These are phyloP conservation scores for Lepilemur ruficaudatus DNA, from an alignment of 2,797 vertebrate species.

Conservation along the genomic window DNA sequence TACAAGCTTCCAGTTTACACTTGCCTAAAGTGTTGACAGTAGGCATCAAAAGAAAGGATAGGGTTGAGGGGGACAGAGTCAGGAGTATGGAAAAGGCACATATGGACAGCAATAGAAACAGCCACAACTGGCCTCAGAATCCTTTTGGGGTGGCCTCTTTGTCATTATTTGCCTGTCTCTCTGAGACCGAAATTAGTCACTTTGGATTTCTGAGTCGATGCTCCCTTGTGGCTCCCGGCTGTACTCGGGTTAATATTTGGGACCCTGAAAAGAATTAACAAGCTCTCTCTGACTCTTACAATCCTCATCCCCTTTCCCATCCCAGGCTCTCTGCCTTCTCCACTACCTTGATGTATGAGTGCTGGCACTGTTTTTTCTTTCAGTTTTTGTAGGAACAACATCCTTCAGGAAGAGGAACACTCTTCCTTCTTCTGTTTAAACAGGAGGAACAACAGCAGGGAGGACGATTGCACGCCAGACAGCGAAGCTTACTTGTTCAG, in stretches of 20 bases:
- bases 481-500: not conserved
- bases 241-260: not conserved
- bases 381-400: not conserved
- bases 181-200: not conserved
- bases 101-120: not conserved
- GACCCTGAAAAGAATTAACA: not conserved
- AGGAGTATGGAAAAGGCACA: not conserved
- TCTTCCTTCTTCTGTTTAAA: slow-evolving; percentile 6
- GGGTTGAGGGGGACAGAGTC: not conserved
- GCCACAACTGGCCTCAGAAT: not conserved
- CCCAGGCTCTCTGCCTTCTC: not conserved
- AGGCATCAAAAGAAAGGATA: not conserved
- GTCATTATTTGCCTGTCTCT: not conserved
- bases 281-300: not conserved
- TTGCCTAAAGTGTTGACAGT: not conserved
- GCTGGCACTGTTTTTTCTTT: not conserved
- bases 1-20: not conserved
- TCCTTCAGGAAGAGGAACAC: not conserved
- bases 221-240: not conserved
- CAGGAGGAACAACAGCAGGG: not conserved
- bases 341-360: not conserved
- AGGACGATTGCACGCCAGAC: not conserved
- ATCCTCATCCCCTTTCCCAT: not conserved
- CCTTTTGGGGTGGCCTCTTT: not conserved
- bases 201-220: not conserved